These are phyloP conservation scores for Coilia nasus DNA, from an alignment of 2,797 vertebrate genomes.

Conservation along the genomic window DNA sequence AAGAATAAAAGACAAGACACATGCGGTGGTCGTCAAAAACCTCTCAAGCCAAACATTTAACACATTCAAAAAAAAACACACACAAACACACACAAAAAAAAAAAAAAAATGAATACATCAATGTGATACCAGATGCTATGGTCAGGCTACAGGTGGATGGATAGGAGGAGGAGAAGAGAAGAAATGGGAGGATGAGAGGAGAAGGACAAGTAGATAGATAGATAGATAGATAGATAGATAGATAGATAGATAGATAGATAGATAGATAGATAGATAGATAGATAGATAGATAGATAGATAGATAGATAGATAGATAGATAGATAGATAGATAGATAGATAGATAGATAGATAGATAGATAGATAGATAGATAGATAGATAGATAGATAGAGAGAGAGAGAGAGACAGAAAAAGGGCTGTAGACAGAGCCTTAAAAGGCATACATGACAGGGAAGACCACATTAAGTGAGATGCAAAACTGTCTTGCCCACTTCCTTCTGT, in stretches of 20 bases:
- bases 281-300: neutral
- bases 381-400: neutral
- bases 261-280: neutral
- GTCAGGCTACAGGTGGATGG: too few species aligned
- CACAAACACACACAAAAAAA: too few species aligned
- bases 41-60: too few species aligned
- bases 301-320: neutral
- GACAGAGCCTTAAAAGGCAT: neutral
- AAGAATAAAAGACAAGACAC: neutral
- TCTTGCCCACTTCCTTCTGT: conserved; percentile 41
- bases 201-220: too few species aligned
- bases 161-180: too few species aligned
- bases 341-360: neutral
- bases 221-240: neutral
- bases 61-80: too few species aligned
- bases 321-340: neutral
- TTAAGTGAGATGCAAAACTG: neutral
- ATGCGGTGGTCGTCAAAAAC: neutral
- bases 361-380: neutral
- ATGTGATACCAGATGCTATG: too few species aligned
- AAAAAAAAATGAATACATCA: too few species aligned
- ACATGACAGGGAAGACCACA: neutral
- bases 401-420: neutral
- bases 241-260: neutral
- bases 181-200: neutral